Evolutionary conservation across 1,140 invertebrate genomes (phyloP).

Genomic region (Brachionus asplanchnoidis): DNA sequence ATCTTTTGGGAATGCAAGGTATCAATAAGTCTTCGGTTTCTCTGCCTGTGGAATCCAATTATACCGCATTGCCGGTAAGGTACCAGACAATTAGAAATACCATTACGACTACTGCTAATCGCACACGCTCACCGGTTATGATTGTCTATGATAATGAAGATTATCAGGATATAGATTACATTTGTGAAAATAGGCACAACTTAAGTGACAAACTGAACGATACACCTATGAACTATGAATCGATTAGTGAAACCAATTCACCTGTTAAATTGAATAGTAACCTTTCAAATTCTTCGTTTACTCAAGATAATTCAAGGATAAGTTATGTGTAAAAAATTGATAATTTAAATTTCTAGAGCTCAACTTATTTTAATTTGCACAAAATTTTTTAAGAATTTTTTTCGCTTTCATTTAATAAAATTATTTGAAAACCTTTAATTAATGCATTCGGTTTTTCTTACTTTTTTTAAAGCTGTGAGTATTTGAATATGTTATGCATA

Average conservation of each 20-base stretch:
- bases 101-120: neutral
- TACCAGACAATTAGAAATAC: neutral
- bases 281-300: neutral
- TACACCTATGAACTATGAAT: slow-evolving; percentile 5
- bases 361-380: neutral
- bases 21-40: slow-evolving; percentile 11
- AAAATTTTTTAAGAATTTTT: slow-evolving; percentile 3
- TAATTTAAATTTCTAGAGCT: neutral
- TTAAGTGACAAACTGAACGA: neutral
- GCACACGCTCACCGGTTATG: slow-evolving; percentile 14
- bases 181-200: neutral
- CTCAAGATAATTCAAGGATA: slow-evolving; percentile 14
- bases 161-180: neutral
- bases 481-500: neutral
- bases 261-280: neutral
- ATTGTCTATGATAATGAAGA: slow-evolving; percentile 40
- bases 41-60: neutral
- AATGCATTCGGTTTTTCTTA: neutral
- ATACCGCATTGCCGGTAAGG: neutral
- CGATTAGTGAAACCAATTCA: slow-evolving; percentile 15
- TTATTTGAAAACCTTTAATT: neutral
- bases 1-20: slow-evolving; percentile 5
- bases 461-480: neutral
- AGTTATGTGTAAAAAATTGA: slow-evolving; percentile 29
- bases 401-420: neutral